Base-by-base conservation (phyloP, 2,113 vertebrate genomes). In the Nesogale talazaci region DNA sequence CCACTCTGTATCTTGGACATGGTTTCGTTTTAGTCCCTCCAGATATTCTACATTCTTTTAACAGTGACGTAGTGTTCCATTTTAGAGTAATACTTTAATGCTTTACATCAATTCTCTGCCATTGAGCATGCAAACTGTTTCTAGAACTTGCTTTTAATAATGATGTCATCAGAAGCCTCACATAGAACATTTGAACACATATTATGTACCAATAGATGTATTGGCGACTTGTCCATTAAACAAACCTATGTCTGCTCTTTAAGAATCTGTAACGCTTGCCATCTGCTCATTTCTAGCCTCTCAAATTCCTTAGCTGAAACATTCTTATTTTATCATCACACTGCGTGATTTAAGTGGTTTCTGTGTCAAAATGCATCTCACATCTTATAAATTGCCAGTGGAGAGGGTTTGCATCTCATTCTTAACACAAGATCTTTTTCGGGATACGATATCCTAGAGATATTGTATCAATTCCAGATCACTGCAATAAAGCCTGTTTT, bases 231-330 rank as follows among this genome's bases (percentile, higher is more conserved):
- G 11, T 23, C 25, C 23, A 22, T 22, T 38, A 36, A 36, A 22
- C 6, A 38, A 11, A 22, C 10, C 23, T 14, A 75, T 25, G 9
- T 22, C 72, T 75, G 38, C 23, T 25, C 36, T 75, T 22, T 25
- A 40, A 34, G 63, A 65, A 19, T 91, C 81, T 75, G 69, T 4
- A 89, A 42, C 34, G 87, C 6, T 93, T 87, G 19, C 65, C 40
- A 29, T 65, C 11, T 61, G 42, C 91, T 59, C 19, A 27, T 92
- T 94, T 86, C 97, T 27, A 34, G 36, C 34, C 40, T 40, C 72
- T 75, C 19, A 40, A 14, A 2, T 40, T 36, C 38, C 40, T 25
- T 40, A 40, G 72, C 72, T 75, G 36, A 75, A 10, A 27, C 10
- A 75, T 25, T 22, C 23, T 74, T 75, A 40, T 23, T 40, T 75